A percentile compares a stretch with the other conserved stretches of the same genome.
phyloP scores from a whole-genome alignment of 2,113 vertebrate species.

The Ariopsis seemanni region DNA sequence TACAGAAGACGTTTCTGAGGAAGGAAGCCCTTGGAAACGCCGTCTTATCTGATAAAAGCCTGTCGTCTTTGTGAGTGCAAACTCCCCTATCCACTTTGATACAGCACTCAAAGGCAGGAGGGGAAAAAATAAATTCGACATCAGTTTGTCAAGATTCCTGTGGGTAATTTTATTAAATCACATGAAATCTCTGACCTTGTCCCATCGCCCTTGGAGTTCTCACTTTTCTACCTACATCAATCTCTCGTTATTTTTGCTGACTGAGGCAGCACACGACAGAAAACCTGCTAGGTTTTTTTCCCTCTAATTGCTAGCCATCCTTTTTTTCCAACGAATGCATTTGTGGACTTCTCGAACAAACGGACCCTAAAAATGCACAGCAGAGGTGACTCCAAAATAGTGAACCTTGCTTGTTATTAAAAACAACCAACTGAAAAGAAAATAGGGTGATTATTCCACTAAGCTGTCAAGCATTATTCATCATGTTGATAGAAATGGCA shows the following conservation, averaged over 20 bases:
- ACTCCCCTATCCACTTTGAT: neutral
- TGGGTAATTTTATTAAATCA: constrained; percentile 41
- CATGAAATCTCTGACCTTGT: constrained; percentile 37
- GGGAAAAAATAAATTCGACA: constrained; percentile 14
- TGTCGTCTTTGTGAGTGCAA: neutral
- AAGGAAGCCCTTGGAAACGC: neutral
- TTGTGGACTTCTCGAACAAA: constrained; percentile 10
- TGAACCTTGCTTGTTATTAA: constrained; percentile 1
- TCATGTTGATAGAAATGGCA: constrained; percentile 7
- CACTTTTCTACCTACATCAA: constrained; percentile 43
- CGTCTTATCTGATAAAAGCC: neutral
- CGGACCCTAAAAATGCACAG: neutral
- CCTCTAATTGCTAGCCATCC: neutral
- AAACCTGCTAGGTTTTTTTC: constrained; percentile 3
- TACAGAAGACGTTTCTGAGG: neutral
- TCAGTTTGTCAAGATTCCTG: constrained; percentile 31
- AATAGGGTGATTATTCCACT: neutral
- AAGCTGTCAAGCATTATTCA: neutral
- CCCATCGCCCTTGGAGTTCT: constrained; percentile 28
- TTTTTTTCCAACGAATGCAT: neutral
- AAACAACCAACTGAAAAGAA: neutral
- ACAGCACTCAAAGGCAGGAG: neutral
- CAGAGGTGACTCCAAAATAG: neutral
- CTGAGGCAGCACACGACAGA: constrained; percentile 16
- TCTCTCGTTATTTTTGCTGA: constrained; percentile 38